phyloP scores from a whole-genome alignment of 92 coral and sea anemone species.

The Micromussa lordhowensis region DNA sequence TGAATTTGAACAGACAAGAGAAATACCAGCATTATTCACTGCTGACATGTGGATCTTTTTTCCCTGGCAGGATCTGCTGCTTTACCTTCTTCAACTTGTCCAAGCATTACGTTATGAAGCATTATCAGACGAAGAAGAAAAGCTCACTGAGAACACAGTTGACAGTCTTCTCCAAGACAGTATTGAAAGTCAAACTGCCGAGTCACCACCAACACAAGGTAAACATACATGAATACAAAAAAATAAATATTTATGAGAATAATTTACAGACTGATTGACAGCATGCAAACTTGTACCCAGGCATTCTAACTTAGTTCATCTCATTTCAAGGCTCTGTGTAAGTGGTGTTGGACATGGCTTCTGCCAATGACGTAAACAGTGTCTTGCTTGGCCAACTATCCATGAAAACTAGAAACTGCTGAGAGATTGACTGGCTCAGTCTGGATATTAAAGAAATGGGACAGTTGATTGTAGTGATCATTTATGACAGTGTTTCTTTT shows the following conservation, averaged over 20 bases:
- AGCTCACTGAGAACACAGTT: constrained; percentile 44
- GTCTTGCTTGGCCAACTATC: too few relatives aligned
- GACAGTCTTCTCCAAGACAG: constrained; percentile 60
- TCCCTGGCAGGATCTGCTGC: constrained; percentile 77
- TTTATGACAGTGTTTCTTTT: neutral
- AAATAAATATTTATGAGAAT: neutral
- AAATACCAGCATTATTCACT: neutral
- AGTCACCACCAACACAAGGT: constrained; percentile 27
- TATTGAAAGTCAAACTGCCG: constrained; percentile 40
- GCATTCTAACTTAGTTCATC: too few relatives aligned
- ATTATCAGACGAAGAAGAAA: constrained; percentile 65
- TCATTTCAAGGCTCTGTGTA: too few relatives aligned
- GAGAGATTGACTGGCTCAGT: too few relatives aligned
- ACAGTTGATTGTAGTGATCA: neutral
- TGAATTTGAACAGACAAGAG: neutral
- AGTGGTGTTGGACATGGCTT: too few relatives aligned
- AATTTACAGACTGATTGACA: too few relatives aligned
- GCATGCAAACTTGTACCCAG: too few relatives aligned
- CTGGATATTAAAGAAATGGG: too few relatives aligned
- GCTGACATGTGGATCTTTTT: neutral
- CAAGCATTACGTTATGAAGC: constrained; percentile 96
- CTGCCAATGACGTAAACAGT: too few relatives aligned
- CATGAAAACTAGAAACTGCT: too few relatives aligned
- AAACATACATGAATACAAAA: too few relatives aligned
- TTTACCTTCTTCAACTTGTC: constrained; percentile 95